phyloP scores from a whole-genome alignment of 2,888 invertebrate genomes.

The Agrilus mali region DNA sequence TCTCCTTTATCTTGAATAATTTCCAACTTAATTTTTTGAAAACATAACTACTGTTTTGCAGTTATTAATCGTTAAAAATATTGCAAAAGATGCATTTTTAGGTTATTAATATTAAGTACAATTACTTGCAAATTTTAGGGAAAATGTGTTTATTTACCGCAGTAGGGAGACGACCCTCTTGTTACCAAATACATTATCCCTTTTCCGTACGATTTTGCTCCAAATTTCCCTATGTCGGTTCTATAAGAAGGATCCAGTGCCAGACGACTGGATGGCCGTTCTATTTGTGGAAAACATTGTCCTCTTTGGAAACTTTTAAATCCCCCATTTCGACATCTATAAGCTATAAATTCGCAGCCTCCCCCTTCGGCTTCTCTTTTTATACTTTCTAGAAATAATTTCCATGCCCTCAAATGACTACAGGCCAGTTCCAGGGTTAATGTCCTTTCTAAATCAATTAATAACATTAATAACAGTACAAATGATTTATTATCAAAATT shows the following conservation, averaged over 20 bases:
- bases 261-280: constrained; percentile 22
- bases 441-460: constrained; percentile 28
- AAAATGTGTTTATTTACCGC: constrained; percentile 36
- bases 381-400: constrained; percentile 40
- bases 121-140: too few relatives aligned
- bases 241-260: constrained; percentile 21
- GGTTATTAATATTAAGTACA: too few relatives aligned
- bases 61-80: too few relatives aligned
- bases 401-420: constrained; percentile 44
- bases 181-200: constrained; percentile 45
- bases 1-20: too few relatives aligned
- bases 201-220: constrained; percentile 31
- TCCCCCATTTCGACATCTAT: constrained; percentile 38
- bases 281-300: constrained; percentile 38
- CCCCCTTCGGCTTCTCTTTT: constrained; percentile 23
- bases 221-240: constrained; percentile 26
- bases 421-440: constrained; percentile 40
- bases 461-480: too few relatives aligned
- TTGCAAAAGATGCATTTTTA: too few relatives aligned
- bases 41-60: too few relatives aligned
- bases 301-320: constrained; percentile 37
- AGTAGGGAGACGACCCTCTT: constrained; percentile 36
- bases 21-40: too few relatives aligned
- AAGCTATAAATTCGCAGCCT: constrained; percentile 40
- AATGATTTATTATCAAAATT: too few relatives aligned